A percentile compares a stretch with the other conserved stretches of the same genome.
Conservation (phyloP, 2,888 invertebrate species). For the Erebia ligea region DNA sequence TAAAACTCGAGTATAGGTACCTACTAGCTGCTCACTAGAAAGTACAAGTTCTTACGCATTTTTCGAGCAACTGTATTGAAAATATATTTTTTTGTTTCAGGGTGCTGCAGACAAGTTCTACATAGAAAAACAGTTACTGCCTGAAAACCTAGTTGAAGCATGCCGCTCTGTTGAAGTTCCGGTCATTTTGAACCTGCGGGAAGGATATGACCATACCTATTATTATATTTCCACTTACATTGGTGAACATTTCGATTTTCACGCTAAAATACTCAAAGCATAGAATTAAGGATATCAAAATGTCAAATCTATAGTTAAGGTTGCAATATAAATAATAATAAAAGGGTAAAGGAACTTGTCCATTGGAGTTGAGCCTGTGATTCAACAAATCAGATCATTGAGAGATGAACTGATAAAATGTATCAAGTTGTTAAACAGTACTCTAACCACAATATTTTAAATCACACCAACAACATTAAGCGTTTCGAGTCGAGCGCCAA, state of each 20-base stretch:
- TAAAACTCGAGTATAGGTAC: no score
- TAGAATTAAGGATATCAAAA: conserved; percentile 44
- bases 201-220: conserved; percentile 98
- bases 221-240: conserved; percentile 96
- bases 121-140: conserved; percentile 88
- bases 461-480: no score
- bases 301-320: neutral
- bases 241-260: conserved; percentile 95
- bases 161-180: conserved; percentile 88
- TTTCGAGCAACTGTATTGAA: neutral
- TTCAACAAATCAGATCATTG: no score
- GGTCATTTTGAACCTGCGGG: conserved; percentile 87
- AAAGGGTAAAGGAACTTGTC: neutral
- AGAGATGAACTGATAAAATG: no score
- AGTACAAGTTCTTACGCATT: no score
- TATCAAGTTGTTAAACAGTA: no score
- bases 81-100: conserved; percentile 65
- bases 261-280: conserved; percentile 89
- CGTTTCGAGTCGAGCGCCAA: no score
- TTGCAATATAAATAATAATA: neutral
- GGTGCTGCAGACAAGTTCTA: conserved; percentile 93
- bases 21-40: no score
- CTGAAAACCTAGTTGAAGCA: conserved; percentile 91
- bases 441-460: no score
- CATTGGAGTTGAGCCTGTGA: neutral